Evolutionary conservation across 2,888 invertebrate species (phyloP), one percentile per base, ranked within the genome.

Genomic region (Arctia plantaginis): DNA sequence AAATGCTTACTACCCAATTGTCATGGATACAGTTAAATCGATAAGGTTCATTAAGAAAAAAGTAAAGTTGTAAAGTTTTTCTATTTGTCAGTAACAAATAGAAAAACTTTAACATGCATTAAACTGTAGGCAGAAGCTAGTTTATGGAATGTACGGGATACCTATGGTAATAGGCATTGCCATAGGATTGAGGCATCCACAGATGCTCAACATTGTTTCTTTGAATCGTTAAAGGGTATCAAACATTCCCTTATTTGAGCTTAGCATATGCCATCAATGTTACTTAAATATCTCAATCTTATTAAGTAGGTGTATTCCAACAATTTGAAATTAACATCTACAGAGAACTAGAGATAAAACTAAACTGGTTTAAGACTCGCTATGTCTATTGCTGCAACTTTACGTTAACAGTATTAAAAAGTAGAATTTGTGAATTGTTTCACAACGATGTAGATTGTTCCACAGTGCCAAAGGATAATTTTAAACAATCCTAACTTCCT

Each of bases 211-310:
- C 35, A 55, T 65, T 39, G 12, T 64, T 73, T 69, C 35, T 69
- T 39, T 62, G 39, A 39, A 47, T 65, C 51, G 64, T 8, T 41
- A 18, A 39, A 69, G 2, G 55, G 66, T 70, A 69, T 66, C 73
- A 70, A 18, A 59, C 70, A 35, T 59, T 66, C 23, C 73, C 66
- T 66, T 69, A 70, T 59, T 55, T 23, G 69, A 30, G n/a, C 27
- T 72, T 67, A 67, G 62, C 55, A 59, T 59, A 65, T 51, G 51
- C 51, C 64, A 33, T 30, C 47, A 27, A 41, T 33, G 65, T 23
- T 27, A 55, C 69, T 73, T 39, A 41, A 69, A 73, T 73, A 65
- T 55, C 69, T 69, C 69, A 55, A 73, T 69, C 73, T 30, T 35
- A 69, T 73, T 69, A 69, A 51, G 69, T 41, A 27, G 23, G 23